Percentiles rank a stretch among this genome's conserved stretches.
Conservation (phyloP, 2,888 invertebrate species). For the Lissonota sp. region DNA sequence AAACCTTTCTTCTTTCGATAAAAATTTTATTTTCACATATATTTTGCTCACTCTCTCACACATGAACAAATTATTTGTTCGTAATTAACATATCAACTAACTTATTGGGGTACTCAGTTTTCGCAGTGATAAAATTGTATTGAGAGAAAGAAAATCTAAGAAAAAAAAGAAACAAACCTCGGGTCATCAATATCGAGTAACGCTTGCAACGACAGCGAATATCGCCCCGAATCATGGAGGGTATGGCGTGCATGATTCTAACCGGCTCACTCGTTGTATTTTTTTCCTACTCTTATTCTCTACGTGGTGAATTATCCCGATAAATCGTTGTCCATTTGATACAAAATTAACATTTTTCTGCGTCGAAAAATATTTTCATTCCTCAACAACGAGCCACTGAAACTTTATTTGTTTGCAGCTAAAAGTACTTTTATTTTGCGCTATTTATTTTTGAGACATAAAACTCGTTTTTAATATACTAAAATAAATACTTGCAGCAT, state of each 20-base stretch:
- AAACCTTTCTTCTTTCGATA: background rate
- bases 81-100: background rate
- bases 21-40: background rate
- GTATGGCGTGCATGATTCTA: conserved; percentile 50
- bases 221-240: conserved; percentile 24
- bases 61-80: background rate
- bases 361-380: background rate
- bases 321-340: background rate
- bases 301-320: conserved; percentile 20
- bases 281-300: background rate
- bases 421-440: too few species aligned
- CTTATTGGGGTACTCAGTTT: background rate
- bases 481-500: too few species aligned
- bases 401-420: too few species aligned
- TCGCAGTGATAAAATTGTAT: conserved; percentile 9
- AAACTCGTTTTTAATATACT: too few species aligned
- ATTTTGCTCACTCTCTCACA: background rate
- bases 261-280: conserved; percentile 19
- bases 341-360: background rate
- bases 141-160: background rate
- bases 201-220: conserved; percentile 44
- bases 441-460: too few species aligned
- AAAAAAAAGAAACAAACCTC: conserved; percentile 38
- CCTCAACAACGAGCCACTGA: too few species aligned
- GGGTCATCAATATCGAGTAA: conserved; percentile 48